A percentile compares a stretch with the other conserved stretches of the same genome.
phyloP scores from a whole-genome alignment of 2,888 invertebrate genomes.

The Tiphia femorata region DNA sequence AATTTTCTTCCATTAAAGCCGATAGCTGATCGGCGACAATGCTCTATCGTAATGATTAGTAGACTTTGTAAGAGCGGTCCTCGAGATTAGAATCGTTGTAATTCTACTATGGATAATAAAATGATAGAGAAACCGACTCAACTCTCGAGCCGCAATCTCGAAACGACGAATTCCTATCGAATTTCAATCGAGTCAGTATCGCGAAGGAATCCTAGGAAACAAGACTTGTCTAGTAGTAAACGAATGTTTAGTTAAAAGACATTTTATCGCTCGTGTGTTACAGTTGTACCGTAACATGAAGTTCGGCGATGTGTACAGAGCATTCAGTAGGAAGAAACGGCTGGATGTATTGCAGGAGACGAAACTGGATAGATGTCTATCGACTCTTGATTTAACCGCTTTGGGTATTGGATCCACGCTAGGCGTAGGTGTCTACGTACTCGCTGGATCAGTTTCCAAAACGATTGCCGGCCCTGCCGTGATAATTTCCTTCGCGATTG shows the following conservation, averaged over 20 bases:
- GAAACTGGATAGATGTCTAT: constrained; percentile 78
- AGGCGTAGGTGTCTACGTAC: constrained; percentile 91
- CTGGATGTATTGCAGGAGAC: constrained; percentile 39
- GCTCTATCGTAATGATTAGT: no score
- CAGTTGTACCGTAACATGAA: constrained; percentile 44
- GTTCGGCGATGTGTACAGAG: constrained; percentile 32
- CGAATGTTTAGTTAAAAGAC: not conserved
- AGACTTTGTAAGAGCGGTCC: no score
- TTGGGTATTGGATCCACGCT: constrained; percentile 86
- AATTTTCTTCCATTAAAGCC: no score
- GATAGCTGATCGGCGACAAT: no score
- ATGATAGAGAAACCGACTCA: no score
- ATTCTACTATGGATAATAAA: no score
- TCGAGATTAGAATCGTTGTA: no score
- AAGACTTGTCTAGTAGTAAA: no score
- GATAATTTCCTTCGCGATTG: constrained; percentile 87
- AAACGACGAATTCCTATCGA: no score
- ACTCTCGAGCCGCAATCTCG: no score
- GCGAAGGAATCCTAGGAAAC: no score
- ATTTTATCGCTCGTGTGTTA: constrained; percentile 3
- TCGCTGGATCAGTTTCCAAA: constrained; percentile 88
- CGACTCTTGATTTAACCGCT: constrained; percentile 86
- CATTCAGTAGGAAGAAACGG: constrained; percentile 54
- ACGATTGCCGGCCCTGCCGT: constrained; percentile 88
- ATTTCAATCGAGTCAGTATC: no score